Evolutionary conservation across 1,140 invertebrate species (phyloP).

Genomic region (Hormaphis cornu): DNA sequence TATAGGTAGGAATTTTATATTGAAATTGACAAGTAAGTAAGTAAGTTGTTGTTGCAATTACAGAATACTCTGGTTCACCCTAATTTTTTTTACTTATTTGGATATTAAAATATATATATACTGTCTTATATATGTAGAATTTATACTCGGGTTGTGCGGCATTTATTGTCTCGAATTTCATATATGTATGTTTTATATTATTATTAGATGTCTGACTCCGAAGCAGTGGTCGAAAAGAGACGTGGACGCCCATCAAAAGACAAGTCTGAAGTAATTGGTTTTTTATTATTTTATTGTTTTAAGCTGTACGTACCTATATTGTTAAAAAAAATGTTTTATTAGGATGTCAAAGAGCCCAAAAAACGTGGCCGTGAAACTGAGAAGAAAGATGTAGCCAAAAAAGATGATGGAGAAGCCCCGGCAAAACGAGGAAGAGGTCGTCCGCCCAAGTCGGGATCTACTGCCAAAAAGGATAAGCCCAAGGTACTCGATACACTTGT

Average conservation of each 20-base stretch:
- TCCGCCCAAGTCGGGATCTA: constrained; percentile 9
- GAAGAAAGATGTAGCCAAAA: constrained; percentile 13
- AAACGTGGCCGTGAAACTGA: constrained; percentile 8
- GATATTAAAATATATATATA: too few relatives aligned
- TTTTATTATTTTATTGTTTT: neutral
- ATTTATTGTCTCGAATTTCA: too few relatives aligned
- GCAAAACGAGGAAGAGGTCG: constrained; percentile 23
- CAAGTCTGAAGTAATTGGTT: constrained; percentile 8
- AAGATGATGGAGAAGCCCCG: constrained; percentile 7
- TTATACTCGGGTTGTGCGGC: too few relatives aligned
- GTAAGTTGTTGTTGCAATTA: too few relatives aligned
- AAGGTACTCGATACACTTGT: neutral
- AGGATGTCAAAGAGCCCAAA: constrained; percentile 20
- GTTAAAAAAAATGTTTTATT: neutral
- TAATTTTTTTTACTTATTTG: too few relatives aligned
- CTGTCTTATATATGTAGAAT: too few relatives aligned
- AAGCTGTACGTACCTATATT: too few relatives aligned
- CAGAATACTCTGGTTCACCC: too few relatives aligned
- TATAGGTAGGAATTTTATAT: too few relatives aligned
- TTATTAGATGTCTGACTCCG: constrained; percentile 21
- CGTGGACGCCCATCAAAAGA: constrained; percentile 20
- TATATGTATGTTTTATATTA: neutral
- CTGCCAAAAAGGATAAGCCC: constrained; percentile 1
- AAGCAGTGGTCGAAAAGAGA: constrained; percentile 18
- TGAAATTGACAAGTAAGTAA: too few relatives aligned